Base-by-base conservation (phyloP, 2,797 vertebrate species). In the Emydoidea blandingii region DNA sequence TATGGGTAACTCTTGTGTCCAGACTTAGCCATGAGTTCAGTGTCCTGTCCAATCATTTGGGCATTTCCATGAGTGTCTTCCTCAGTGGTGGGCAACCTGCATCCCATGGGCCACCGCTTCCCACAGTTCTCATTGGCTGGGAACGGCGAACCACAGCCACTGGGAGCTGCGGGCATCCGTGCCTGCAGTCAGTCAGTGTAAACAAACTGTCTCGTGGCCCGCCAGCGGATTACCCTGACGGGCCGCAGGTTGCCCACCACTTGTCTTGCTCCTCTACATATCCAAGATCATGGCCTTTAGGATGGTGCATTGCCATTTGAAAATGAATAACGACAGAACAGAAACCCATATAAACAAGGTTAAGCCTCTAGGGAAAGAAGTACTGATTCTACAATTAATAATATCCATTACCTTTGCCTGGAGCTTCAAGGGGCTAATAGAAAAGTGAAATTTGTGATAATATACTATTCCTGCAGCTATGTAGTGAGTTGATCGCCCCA, bases 401-500 rank as follows among this genome's bases (percentile, higher is more conserved):
- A 94, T 94, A 85, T 47, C 87, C 21, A 0, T 62, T 81, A 62
- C 72, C 54, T 9, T 81, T 79, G 84, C 94, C 1, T 0, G 52
- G 68, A 86, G 93, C 94, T 88, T 79, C 89, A 91, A 92, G 90
- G 93, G 96, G 76, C 85, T 57, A 93, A 96, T 21, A 92, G 93
- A 82, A 59, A 83, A 94, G 87, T 65, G 94, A 95, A 94, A 96
- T 98, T 72, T 94, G 95, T 90, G 92, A 96, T 97, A 98, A 97
- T 88, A 81, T 95, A 96, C 97, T 96, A 93, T 94, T 96, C 98
- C 85, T 72, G 97, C 96, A 89, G 98, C 90, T 97, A 97, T 97
- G 98, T 98, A 97, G 98, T 97, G 98, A 72, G 9, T 25, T 41
- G 37, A 97, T 96, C 95, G 97, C 97, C 97, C 93, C 95, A 98